Evolutionary conservation across 2,888 invertebrate genomes (phyloP), one percentile per base, ranked within the genome.

Genomic region (Limenitis camilla): DNA sequence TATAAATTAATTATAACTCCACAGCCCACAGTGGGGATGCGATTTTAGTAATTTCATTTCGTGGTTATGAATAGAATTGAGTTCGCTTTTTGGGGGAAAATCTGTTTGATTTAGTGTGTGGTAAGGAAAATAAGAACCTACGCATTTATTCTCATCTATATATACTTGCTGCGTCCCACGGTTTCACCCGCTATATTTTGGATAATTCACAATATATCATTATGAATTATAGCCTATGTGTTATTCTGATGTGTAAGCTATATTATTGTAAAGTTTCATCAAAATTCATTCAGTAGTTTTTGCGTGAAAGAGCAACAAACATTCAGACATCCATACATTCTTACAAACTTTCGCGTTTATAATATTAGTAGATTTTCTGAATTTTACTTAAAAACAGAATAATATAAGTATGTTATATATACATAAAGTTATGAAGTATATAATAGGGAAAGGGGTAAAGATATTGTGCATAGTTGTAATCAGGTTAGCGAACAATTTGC

Each of bases 401-500:
- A 31, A 6, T 5, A 27, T 11, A 33, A 42, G 4, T 7, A 40
- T 30, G 36, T 9, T 58, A 28, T 61, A 61, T 66, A 63, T 56
- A 69, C 67, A 30, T 33, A 38, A 30, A 41, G 2, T 28, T 33
- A 35, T 45, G 40, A 32, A 39, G 44, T 39, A 7, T 39, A 45
- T 52, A 55, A 63, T 59, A 62, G 58, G 54, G 65, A 44, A 49
- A 49, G 62, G 64, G 61, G 53, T 51, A 77, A 82, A 84, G 85
- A 84, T 84, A 84, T 81, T 81, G 79, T 80, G 70, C 78, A 83
- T 74, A 74, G 88, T 89, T 88, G 89, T 92, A 92, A 92, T 92
- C 92, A 92, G 91, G 91, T 92, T 92, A 92, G 90, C 90, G 91
- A 91, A 91, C 92, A 92, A 92, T 92, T 92, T 92, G 92, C 90